phyloP scores from a whole-genome alignment of 2,797 vertebrate genomes.

The Hydrocynus forskahlii region DNA sequence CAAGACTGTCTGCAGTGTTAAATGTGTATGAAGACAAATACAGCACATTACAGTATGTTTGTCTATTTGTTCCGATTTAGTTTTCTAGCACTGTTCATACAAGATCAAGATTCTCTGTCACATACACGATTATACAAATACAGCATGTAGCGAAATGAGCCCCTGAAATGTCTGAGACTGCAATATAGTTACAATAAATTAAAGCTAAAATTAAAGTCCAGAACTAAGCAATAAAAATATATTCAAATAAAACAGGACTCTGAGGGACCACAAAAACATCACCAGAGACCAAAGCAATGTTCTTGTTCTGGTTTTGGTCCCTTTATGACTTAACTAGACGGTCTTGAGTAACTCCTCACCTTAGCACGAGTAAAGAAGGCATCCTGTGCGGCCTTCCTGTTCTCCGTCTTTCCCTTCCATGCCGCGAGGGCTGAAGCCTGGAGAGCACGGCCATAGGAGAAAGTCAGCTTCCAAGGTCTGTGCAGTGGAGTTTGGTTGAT shows the following conservation, averaged over 20 bases:
- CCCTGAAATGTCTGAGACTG: too few relatives aligned
- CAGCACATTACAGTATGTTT: neutral
- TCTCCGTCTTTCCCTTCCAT: slow-evolving; percentile 88
- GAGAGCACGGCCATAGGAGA: slow-evolving; percentile 95
- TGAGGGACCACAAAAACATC: too few relatives aligned
- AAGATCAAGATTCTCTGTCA: too few relatives aligned
- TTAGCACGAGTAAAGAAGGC: slow-evolving; percentile 88
- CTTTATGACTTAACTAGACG: neutral
- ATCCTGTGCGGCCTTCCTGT: slow-evolving; percentile 88
- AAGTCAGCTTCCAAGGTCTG: slow-evolving; percentile 94
- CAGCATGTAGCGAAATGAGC: too few relatives aligned
- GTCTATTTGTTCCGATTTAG: neutral
- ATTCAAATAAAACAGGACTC: neutral
- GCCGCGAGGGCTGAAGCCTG: slow-evolving; percentile 92
- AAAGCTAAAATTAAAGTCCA: too few relatives aligned
- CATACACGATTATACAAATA: too few relatives aligned
- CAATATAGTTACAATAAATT: too few relatives aligned
- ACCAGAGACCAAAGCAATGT: too few relatives aligned
- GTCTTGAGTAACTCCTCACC: slow-evolving; percentile 69
- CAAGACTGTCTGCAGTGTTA: neutral
- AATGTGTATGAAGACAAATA: neutral
- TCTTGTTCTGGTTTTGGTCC: neutral
- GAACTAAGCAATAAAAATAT: neutral
- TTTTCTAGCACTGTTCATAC: too few relatives aligned
- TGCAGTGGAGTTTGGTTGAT: slow-evolving; percentile 89